Evolutionary conservation across 2,797 vertebrate species (phyloP).

Genomic region (Schizothorax lantsangensis): DNA sequence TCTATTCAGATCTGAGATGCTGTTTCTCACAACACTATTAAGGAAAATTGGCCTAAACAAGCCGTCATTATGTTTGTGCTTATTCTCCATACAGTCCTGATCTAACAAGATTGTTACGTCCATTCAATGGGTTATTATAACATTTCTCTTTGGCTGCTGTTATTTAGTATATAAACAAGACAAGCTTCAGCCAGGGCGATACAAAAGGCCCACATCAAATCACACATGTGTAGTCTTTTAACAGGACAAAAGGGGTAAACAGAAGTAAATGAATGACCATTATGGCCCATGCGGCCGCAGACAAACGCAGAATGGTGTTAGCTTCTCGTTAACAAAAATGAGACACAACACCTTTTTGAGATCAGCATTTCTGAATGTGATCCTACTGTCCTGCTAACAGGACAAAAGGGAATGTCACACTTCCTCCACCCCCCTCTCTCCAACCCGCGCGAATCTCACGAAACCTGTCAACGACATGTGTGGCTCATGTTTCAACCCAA

Average conservation of each 20-base stretch:
- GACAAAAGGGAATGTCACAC: constrained; percentile 4
- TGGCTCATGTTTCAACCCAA: neutral
- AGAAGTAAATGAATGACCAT: constrained; percentile 46
- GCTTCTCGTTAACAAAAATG: constrained; percentile 23
- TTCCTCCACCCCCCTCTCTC: neutral
- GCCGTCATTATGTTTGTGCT: constrained; percentile 57
- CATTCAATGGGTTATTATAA: constrained; percentile 63
- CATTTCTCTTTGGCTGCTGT: constrained; percentile 52
- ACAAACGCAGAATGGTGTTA: neutral
- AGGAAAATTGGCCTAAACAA: constrained; percentile 63
- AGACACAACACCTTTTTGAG: constrained; percentile 29
- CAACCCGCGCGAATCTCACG: neutral
- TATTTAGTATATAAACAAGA: constrained; percentile 56
- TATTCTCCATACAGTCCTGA: constrained; percentile 49
- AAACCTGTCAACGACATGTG: neutral
- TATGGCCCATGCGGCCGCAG: constrained; percentile 4
- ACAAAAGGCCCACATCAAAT: constrained; percentile 41
- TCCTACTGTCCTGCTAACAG: neutral
- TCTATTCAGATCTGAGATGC: constrained; percentile 27
- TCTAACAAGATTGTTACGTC: constrained; percentile 62
- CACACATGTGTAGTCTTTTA: constrained; percentile 32
- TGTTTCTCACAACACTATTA: constrained; percentile 60
- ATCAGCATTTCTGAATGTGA: constrained; percentile 3
- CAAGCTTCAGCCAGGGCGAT: constrained; percentile 22
- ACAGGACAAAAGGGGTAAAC: constrained; percentile 35